phyloP scores from a whole-genome alignment of 2,888 invertebrate species.

The Protophormia terraenovae region DNA sequence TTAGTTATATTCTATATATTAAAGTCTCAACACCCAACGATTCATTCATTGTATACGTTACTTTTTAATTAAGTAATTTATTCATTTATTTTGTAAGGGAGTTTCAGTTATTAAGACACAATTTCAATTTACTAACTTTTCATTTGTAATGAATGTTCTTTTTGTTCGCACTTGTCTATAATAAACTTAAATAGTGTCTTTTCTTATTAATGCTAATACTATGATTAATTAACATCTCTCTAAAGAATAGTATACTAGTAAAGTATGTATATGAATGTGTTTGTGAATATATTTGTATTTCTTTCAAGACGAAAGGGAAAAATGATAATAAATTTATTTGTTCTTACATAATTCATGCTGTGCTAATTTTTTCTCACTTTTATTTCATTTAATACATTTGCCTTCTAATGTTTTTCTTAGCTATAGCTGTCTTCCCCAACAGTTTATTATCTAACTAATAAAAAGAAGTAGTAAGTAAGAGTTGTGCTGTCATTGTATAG shows the following conservation, averaged over 20 bases:
- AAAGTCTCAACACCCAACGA: background rate
- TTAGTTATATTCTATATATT: background rate
- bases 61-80: background rate
- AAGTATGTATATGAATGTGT: background rate
- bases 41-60: background rate
- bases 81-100: background rate
- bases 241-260: background rate
- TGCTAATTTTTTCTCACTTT: background rate
- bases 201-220: slow-evolving; percentile 30
- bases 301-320: background rate
- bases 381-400: background rate
- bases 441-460: background rate
- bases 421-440: background rate
- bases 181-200: too few relatives aligned
- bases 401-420: background rate
- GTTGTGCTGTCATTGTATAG: background rate
- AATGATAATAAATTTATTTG: slow-evolving; percentile 36
- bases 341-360: background rate
- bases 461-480: background rate
- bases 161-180: background rate
- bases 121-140: slow-evolving; percentile 44
- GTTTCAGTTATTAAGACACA: slow-evolving; percentile 26
- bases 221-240: slow-evolving; percentile 49
- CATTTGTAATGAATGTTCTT: background rate
- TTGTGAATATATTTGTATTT: background rate